phyloP scores from a whole-genome alignment of 2,113 vertebrate genomes.

The Cheilinus undulatus region DNA sequence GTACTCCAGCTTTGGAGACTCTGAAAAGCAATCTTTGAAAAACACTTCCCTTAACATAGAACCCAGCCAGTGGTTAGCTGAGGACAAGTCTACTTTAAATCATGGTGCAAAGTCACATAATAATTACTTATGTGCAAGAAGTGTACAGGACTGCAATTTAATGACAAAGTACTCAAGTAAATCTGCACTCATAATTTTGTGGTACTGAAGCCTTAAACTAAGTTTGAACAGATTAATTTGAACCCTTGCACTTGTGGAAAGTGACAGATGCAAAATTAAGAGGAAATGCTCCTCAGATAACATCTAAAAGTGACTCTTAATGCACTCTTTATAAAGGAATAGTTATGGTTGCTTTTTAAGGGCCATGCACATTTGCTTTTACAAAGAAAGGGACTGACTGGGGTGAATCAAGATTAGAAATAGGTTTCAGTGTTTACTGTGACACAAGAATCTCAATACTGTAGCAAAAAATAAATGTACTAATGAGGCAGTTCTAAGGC shows the following conservation, averaged over 20 bases:
- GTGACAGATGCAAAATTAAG: background rate
- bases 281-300: background rate
- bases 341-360: no score
- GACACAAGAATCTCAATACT: no score
- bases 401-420: no score
- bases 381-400: no score
- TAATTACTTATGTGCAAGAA: conserved; percentile 33
- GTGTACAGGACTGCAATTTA: conserved; percentile 25
- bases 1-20: conserved; percentile 57
- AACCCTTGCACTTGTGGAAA: conserved; percentile 24
- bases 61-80: conserved; percentile 40
- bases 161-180: conserved; percentile 29
- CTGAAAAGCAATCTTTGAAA: conserved; percentile 49
- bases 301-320: background rate
- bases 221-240: conserved; percentile 31
- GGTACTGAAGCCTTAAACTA: conserved; percentile 1
- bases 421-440: no score
- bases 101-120: conserved; percentile 25
- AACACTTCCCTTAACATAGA: conserved; percentile 36
- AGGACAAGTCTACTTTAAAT: conserved; percentile 31
- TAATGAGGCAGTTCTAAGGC: no score
- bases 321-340: no score
- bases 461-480: no score
- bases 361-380: no score
- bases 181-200: conserved; percentile 23